Evolutionary conservation across 2,797 vertebrate genomes (phyloP), one percentile per base, ranked within the genome.

Genomic region (Pachyuromys duprasi): DNA sequence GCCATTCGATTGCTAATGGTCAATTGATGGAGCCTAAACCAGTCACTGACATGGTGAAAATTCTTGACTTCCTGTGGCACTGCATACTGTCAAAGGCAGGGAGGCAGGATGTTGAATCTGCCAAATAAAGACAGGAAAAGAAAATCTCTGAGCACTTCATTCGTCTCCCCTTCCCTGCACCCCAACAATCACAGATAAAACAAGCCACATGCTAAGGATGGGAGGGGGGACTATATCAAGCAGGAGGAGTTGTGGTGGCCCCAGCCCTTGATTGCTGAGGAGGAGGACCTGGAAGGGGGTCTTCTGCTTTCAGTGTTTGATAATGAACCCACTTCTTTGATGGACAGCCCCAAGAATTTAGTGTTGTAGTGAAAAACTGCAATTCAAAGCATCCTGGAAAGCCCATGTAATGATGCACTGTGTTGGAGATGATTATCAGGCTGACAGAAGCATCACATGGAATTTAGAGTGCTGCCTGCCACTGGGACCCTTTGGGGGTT

Each of bases 211-310:
- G 76, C 31, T 53, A 79, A 49, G 69, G 81, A 57, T 24, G 55
- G 55, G 55, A 15, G 17, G 55, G 55, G 0, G 4, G n/a, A 26
- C n/a, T 75, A 20, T 17, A 49, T 75, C n/a, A n/a, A 0, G 0
- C 39, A 17, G 81, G 49, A 55, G 53, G 15, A 53, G 36, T 33
- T 22, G 53, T 1, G 65, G 42, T 17, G 39, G 45, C 62, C 57
- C 49, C 22, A 22, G 88, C 20, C 26, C 33, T 45, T 18, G 63
- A 72, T 45, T n/a, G 24, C 39, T 1, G 49, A 82, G 57, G 80
- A 67, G 13, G 2, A 45, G 36, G 55, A 15, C 8, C 31, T 2
- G 4, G 39, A 36, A 84, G n/a, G 33, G 24, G 42, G 8, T 62
- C 24, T 70, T 53, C 84, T 86, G 3, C 93, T 87, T 92, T 33